Evolutionary conservation across 2,113 vertebrate species (phyloP).

Genomic region (Salminus brasiliensis): DNA sequence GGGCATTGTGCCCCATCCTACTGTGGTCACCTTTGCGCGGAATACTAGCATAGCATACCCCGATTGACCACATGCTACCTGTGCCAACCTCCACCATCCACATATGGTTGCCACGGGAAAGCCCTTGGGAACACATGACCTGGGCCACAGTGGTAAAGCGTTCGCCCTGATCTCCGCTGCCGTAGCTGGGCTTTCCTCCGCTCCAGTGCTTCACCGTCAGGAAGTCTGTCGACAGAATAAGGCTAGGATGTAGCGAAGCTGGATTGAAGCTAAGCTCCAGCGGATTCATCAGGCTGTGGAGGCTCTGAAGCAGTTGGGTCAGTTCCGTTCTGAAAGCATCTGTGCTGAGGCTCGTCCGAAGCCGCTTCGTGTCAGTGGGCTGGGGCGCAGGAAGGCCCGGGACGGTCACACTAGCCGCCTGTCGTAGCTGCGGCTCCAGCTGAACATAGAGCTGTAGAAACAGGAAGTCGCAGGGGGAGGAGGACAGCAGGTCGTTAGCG

Average conservation of each 20-base stretch:
- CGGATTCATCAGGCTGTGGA: constrained; percentile 67
- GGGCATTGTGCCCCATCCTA: constrained; percentile 69
- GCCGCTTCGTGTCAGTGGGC: constrained; percentile 56
- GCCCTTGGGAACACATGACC: constrained; percentile 69
- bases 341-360: constrained; percentile 61
- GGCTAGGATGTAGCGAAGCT: constrained; percentile 58
- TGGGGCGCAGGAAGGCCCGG: constrained; percentile 41
- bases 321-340: constrained; percentile 69
- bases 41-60: constrained; percentile 69
- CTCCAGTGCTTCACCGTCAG: constrained; percentile 65
- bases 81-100: constrained; percentile 71
- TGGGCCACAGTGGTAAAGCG: constrained; percentile 64
- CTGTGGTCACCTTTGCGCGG: constrained; percentile 71
- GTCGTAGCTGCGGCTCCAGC: constrained; percentile 64
- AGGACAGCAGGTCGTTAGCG: constrained; percentile 49
- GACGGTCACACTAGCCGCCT: constrained; percentile 34
- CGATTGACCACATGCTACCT: constrained; percentile 69
- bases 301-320: constrained; percentile 56
- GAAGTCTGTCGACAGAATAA: constrained; percentile 69
- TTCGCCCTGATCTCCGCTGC: constrained; percentile 59
- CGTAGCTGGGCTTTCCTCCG: constrained; percentile 51
- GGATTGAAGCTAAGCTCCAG: constrained; percentile 70
- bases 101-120: constrained; percentile 65
- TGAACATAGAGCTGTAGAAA: constrained; percentile 65
- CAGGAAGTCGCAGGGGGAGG: constrained; percentile 56